A percentile compares a stretch with the other conserved stretches of the same genome.
These are phyloP conservation scores for Perizoma affinitatum DNA, from an alignment of 2,888 invertebrate genomes.

Conservation along the genomic window DNA sequence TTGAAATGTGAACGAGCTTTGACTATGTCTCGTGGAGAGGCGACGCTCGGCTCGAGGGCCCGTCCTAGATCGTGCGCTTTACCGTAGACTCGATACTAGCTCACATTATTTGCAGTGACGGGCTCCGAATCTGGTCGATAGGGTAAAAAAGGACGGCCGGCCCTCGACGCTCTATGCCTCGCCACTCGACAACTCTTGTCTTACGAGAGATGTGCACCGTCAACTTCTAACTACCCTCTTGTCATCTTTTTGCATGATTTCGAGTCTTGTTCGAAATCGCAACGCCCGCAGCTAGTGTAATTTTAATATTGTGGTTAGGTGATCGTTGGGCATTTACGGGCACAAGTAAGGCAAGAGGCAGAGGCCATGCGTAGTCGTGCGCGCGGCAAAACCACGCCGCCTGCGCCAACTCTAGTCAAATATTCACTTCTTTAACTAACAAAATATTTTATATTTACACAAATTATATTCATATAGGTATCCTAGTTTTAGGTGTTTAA, in stretches of 20 bases:
- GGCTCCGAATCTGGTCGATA: constrained; percentile 25
- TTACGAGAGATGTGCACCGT: constrained; percentile 30
- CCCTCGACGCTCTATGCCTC: constrained; percentile 25
- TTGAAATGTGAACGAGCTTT: constrained; percentile 42
- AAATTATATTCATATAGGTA: constrained; percentile 83
- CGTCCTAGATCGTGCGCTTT: constrained; percentile 32
- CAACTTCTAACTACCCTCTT: constrained; percentile 28
- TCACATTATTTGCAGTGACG: constrained; percentile 32
- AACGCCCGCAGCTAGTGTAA: constrained; percentile 11
- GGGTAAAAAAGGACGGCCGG: constrained; percentile 23
- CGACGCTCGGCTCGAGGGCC: constrained; percentile 27
- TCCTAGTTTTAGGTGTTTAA: constrained; percentile 83
- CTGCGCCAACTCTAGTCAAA: constrained; percentile 82
- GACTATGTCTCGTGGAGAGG: constrained; percentile 39
- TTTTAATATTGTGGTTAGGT: constrained; percentile 4
- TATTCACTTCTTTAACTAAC: constrained; percentile 78
- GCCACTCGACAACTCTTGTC: constrained; percentile 36
- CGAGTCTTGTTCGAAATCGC: constrained; percentile 13
- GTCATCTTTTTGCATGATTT: constrained; percentile 18
- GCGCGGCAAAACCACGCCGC: constrained; percentile 47
- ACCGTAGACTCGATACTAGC: constrained; percentile 34
- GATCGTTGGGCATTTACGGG: constrained; percentile 23
- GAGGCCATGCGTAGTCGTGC: constrained; percentile 33
- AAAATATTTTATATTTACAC: constrained; percentile 85
- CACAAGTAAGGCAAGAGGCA: constrained; percentile 38